Conservation (phyloP, 2,113 vertebrate genomes). For the Prolemur simus region DNA sequence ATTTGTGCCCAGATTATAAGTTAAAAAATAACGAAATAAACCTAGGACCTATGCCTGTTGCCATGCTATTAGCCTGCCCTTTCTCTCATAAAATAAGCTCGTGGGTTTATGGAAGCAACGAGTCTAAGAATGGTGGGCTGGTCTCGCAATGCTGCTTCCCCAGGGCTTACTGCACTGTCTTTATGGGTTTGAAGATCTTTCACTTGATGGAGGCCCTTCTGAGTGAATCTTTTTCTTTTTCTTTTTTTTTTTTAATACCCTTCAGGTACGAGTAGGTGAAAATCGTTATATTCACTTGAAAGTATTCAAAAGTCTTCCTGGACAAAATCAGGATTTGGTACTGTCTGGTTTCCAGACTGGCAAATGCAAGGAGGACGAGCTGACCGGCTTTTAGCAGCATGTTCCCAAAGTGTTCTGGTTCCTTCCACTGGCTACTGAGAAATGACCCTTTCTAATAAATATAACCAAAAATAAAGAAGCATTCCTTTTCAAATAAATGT, state of each 20-base stretch:
- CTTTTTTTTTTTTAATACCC: not conserved
- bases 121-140: not conserved
- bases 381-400: conserved; percentile 83
- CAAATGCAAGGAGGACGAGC: conserved; percentile 84
- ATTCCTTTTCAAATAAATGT: not conserved
- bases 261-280: conserved; percentile 87
- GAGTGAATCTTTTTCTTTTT: not conserved
- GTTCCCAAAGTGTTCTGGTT: not conserved
- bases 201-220: not conserved
- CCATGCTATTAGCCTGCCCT: not conserved
- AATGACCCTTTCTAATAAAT: not conserved
- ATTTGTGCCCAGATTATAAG: not conserved
- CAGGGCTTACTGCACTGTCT: not conserved
- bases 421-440: not conserved
- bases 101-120: not conserved
- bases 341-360: conserved; percentile 79
- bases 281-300: conserved; percentile 83
- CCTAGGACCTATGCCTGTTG: not conserved
- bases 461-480: conserved; percentile 19
- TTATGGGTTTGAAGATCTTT: not conserved
- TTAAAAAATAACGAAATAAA: not conserved
- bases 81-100: not conserved
- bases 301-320: conserved; percentile 80
- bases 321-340: not conserved
- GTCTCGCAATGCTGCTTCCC: not conserved